Evolutionary conservation across 2,888 invertebrate genomes (phyloP), one percentile per base, ranked within the genome.

Genomic region (Balanococcus diminutus): DNA sequence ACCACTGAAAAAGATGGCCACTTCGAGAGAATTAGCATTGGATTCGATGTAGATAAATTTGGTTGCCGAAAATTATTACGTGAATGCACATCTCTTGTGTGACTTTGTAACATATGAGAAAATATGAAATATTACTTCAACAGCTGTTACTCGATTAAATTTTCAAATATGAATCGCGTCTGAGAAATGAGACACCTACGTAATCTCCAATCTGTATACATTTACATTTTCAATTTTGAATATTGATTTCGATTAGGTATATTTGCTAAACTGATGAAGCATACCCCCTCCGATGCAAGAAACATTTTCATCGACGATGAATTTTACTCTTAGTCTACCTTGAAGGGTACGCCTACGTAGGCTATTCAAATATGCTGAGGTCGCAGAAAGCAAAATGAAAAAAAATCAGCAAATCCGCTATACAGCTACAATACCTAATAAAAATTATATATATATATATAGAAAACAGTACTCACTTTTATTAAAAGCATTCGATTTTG

Each of bases 61-160:
- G 0, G 72, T 72, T 75, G 32, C 36, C 75, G 19, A 75, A 75
- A 67, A 67, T 67, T 75, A 36, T 75, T 75, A 75, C 75, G 75
- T 36, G 36, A 75, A 75, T 75, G 75, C 75, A 32, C 75, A 75
- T 75, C 36, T 75, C 75, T n/a, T 28, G 28, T 2, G 28, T 28
- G 28, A 67, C 67, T 28, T 25, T 67, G 67, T 25, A 67, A 25
- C 61, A 61, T 25, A 67, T 67, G 67, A 14, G 25, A 67, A 28
- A 56, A 67, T 67, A 67, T 67, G 67, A 67, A 67, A 67, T 67
- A 67, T 67, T 14, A 67, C 67, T 67, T 56, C 28, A 28, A 8
- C 28, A 67, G 67, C 28, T 67, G 56, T 56, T 56, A 56, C 19
- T n/a, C 19, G 56, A 56, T 56, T 56, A 9, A 56, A 56, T 22